These are phyloP conservation scores for Leguminivora glycinivorella DNA, from an alignment of 1,140 invertebrate genomes.

Conservation along the genomic window DNA sequence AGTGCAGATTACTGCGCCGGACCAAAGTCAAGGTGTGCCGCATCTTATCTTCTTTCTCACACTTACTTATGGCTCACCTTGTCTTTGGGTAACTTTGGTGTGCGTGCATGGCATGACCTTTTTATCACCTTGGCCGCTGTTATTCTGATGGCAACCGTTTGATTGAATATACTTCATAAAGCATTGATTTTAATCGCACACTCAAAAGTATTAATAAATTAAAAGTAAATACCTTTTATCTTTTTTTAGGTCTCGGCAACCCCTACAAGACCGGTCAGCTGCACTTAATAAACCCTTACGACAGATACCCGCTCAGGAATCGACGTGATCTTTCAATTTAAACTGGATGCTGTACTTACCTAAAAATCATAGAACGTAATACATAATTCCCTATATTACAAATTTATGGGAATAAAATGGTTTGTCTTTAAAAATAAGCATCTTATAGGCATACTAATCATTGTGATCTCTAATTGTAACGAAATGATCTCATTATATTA, in stretches of 20 bases:
- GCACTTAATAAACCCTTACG: constrained; percentile 44
- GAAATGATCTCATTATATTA: neutral
- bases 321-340: constrained; percentile 18
- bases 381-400: neutral
- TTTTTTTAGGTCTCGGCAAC: constrained; percentile 32
- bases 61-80: too few relatives aligned
- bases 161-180: too few relatives aligned
- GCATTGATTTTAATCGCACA: too few relatives aligned
- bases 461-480: constrained; percentile 6
- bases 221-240: too few relatives aligned
- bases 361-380: neutral
- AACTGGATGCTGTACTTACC: neutral
- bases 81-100: too few relatives aligned
- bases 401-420: neutral
- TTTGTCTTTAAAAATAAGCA: neutral
- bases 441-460: neutral
- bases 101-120: too few relatives aligned
- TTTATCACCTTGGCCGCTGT: too few relatives aligned
- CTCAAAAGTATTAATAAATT: too few relatives aligned
- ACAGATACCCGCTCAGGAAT: constrained; percentile 37
- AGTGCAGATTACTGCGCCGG: too few relatives aligned
- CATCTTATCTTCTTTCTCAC: too few relatives aligned
- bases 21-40: too few relatives aligned
- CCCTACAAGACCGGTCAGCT: constrained; percentile 43
- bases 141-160: too few relatives aligned